phyloP scores from a whole-genome alignment of 2,797 vertebrate species.

The Aulostomus chinensis region DNA sequence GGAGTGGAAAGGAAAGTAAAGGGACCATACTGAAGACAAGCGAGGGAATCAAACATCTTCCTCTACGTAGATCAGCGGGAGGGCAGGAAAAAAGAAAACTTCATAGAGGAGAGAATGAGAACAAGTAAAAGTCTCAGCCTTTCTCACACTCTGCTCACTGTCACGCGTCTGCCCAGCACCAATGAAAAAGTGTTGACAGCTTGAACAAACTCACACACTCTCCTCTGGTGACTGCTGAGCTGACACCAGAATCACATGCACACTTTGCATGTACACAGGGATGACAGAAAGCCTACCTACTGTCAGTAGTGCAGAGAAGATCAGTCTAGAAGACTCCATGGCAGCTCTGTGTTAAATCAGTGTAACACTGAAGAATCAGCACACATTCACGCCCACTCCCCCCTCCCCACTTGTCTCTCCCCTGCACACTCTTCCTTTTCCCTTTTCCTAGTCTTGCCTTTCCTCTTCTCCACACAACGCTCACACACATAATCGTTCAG shows the following conservation, averaged over 20 bases:
- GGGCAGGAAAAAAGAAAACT: neutral
- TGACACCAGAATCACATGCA: neutral
- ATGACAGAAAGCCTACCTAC: constrained; percentile 57
- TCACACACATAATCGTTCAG: constrained; percentile 3
- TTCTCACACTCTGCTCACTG: constrained; percentile 1
- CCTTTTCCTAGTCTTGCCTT: constrained; percentile 26
- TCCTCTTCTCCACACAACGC: constrained; percentile 20
- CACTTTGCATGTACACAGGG: constrained; percentile 10
- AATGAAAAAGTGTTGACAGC: constrained; percentile 22
- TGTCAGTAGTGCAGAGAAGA: constrained; percentile 45
- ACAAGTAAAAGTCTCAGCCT: constrained; percentile 9
- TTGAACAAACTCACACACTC: constrained; percentile 26
- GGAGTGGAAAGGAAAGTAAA: neutral
- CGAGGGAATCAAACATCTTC: constrained; percentile 25
- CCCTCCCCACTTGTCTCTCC: neutral
- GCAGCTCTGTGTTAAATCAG: constrained; percentile 46
- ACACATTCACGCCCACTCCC: constrained; percentile 30
- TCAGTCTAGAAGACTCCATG: constrained; percentile 65
- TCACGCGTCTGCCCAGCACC: constrained; percentile 24
- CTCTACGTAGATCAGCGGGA: constrained; percentile 14
- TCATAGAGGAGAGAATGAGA: neutral
- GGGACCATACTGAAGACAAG: neutral
- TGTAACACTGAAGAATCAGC: constrained; percentile 26
- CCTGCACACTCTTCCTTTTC: constrained; percentile 44
- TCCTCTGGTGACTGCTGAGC: constrained; percentile 15